Evolutionary conservation across 2,113 vertebrate genomes (phyloP), one percentile per base, ranked within the genome.

Genomic region (Lycaon pictus): DNA sequence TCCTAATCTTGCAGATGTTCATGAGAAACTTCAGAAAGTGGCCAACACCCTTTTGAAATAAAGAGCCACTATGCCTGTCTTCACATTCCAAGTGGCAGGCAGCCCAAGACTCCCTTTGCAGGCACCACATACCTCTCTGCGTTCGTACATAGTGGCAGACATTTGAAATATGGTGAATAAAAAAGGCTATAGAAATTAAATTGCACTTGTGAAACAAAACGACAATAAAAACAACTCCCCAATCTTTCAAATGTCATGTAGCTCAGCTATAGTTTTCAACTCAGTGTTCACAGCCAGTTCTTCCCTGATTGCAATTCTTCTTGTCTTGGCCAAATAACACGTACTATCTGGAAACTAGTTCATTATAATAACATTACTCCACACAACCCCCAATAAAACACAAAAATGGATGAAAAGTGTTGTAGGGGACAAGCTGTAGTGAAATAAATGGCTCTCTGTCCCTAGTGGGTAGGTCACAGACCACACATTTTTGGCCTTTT

Each of bases 171-270:
- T 0, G 1, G 74, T 94, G 32, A 94, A 88, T 94, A 88, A 95
- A 96, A 98, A 90, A 79, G 87, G 55, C 29, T 93, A 22, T 88
- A 97, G 93, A 93, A 97, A 98, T 98, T 89, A 93, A 77, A 97
- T 67, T 82, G 16, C 87, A 43, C 51, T 96, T 95, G 60, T 92
- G 86, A 98, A 98, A 96, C 35, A 84, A 98, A 98, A 74, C 2
- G 69, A 32, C 29, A 97, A 95, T 85, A 90, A 91, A 90, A 17
- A 32, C 19, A 25, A 84, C 74, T 95, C 82, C 32, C 43, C 93
- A 71, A 29, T 97, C 90, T 98, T 98, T 96, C 62, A 96, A 89
- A 95, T 48, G 97, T 95, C 79, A 81, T 27, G 29, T 11, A 92
- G 1, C 27, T 37, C 97, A 23, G 5, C 69, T 93, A 11, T 4